Evolutionary conservation across 2,797 vertebrate species (phyloP), one percentile per base, ranked within the genome.

Genomic region (Poeciliopsis gracilis): DNA sequence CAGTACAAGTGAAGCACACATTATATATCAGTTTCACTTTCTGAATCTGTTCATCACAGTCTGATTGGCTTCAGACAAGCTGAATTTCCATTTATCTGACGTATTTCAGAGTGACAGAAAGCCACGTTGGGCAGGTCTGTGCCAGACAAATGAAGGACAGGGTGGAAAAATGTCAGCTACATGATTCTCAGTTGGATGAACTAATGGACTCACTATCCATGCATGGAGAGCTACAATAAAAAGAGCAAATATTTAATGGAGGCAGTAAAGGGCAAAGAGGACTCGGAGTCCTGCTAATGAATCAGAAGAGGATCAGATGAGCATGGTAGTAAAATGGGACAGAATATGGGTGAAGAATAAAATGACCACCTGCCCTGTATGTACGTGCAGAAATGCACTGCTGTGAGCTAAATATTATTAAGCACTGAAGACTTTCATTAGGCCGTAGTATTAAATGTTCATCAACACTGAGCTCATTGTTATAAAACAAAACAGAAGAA

Each of bases 171-270:
- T 63, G 82, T 81, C 33, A 79, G 55, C 77, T 70, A 72, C 55
- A 49, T 75, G 55, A 74, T 80, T 87, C 82, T 92, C 84, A 82
- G 86, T 80, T 41, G 6, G 77, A 93, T 91, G 83, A 87, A 91
- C 79, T 75, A 85, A 83, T 2, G 46, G 77, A 46, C 72, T 86
- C 49, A 2, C 25, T 11, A 73, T 85, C n/a, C 15, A 73, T 85
- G 87, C 81, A 73, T 28, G 78, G 84, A 89, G 87, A 82, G 82
- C 80, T 84, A 77, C 82, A 78, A 76, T 83, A 87, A 85, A 77
- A 82, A 88, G 86, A 86, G 85, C 73, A 38, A 81, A 79, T 90
- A 89, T 93, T 92, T 94, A 93, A 93, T 93, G 89, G 88, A 90
- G 87, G 90, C 85, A 82, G 84, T 92, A 90, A 93, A 92, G 88